Conservation (phyloP, 1,140 invertebrate species). For the Heliconius eleuchia region DNA sequence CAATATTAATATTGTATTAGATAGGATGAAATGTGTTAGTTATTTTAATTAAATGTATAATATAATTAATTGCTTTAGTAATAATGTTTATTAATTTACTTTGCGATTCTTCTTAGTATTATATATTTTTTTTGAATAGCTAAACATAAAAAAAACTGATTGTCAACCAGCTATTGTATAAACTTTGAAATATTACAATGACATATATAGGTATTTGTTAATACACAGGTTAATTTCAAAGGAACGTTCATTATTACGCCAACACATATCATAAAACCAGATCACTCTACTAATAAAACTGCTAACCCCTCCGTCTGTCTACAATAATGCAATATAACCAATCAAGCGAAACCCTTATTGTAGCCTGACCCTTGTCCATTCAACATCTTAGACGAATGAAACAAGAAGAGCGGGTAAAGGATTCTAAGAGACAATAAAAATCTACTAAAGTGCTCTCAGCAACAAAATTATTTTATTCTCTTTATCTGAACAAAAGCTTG, state of each 20-base stretch:
- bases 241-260: slow-evolving; percentile 19
- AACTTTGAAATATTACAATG: background rate
- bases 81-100: too few species aligned
- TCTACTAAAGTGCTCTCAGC: slow-evolving; percentile 38
- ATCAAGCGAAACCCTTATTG: slow-evolving; percentile 48
- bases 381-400: slow-evolving; percentile 35
- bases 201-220: background rate
- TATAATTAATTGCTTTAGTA: too few species aligned
- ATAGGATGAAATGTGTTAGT: too few species aligned
- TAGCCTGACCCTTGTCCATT: slow-evolving; percentile 46
- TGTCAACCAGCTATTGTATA: background rate
- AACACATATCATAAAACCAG: slow-evolving; percentile 56
- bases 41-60: too few species aligned
- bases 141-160: background rate
- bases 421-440: slow-evolving; percentile 46
- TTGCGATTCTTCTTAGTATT: too few species aligned
- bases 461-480: slow-evolving; percentile 41
- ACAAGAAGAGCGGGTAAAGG: slow-evolving; percentile 39
- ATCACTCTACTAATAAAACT: slow-evolving; percentile 60
- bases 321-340: slow-evolving; percentile 54
- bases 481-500: slow-evolving; percentile 20
- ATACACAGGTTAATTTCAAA: background rate
- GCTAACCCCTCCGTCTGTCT: slow-evolving; percentile 43
- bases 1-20: background rate
- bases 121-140: background rate